A percentile compares a stretch with the other conserved stretches of the same genome.
phyloP scores from a whole-genome alignment of 2,888 invertebrate genomes.

The Syrista parreyssii region DNA sequence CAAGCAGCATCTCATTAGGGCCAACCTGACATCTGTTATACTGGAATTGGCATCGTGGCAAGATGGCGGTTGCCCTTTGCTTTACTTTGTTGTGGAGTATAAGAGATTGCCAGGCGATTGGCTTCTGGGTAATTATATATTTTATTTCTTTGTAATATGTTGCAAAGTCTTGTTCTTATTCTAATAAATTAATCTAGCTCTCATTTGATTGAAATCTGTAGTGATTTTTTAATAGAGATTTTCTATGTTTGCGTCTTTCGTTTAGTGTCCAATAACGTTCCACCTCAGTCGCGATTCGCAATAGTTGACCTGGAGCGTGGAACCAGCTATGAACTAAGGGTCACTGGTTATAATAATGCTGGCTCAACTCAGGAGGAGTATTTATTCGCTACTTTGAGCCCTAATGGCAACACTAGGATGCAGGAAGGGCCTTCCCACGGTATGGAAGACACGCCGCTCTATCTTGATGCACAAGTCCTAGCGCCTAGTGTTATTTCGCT shows the following conservation, averaged over 20 bases:
- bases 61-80: slow-evolving; percentile 64
- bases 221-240: not conserved
- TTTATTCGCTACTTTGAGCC: slow-evolving; percentile 70
- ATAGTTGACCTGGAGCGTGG: slow-evolving; percentile 69
- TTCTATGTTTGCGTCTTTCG: slow-evolving; percentile 17
- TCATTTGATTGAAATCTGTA: not conserved
- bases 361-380: slow-evolving; percentile 72
- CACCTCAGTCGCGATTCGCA: slow-evolving; percentile 65
- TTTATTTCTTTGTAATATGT: not conserved
- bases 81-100: slow-evolving; percentile 65
- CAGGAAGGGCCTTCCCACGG: slow-evolving; percentile 52
- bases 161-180: not conserved
- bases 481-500: slow-evolving; percentile 68
- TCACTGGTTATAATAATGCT: slow-evolving; percentile 74
- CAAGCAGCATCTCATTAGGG: slow-evolving; percentile 59
- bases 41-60: slow-evolving; percentile 65
- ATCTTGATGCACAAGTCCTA: slow-evolving; percentile 67
- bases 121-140: slow-evolving; percentile 51
- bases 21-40: slow-evolving; percentile 63
- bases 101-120: slow-evolving; percentile 57
- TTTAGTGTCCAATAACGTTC: slow-evolving; percentile 68
- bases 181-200: not conserved
- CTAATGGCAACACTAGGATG: slow-evolving; percentile 65
- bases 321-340: slow-evolving; percentile 68
- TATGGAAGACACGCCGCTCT: slow-evolving; percentile 59